Evolutionary conservation across 1,140 invertebrate species (phyloP).

Genomic region (Pinna nobilis): DNA sequence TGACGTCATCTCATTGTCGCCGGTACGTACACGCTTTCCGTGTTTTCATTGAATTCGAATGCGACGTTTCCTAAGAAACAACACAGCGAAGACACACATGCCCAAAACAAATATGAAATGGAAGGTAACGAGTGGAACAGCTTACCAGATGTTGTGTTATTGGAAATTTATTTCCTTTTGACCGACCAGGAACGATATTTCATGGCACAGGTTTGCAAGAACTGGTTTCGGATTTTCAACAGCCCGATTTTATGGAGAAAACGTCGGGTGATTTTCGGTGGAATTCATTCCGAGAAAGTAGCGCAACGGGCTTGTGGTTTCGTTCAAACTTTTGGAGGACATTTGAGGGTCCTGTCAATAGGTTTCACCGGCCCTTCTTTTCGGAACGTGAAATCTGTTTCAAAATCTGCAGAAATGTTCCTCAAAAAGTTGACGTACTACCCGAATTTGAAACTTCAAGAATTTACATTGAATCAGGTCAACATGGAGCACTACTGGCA

Average conservation of each 20-base stretch:
- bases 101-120: too few relatives aligned
- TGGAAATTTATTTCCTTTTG: slow-evolving; percentile 40
- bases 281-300: slow-evolving; percentile 4
- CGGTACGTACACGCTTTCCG: too few relatives aligned
- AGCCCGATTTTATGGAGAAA: slow-evolving; percentile 46
- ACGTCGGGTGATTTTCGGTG: slow-evolving; percentile 35
- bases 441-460: slow-evolving; percentile 29
- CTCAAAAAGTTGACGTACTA: slow-evolving; percentile 22
- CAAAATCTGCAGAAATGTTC: slow-evolving; percentile 39
- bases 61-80: too few relatives aligned
- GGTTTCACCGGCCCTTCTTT: slow-evolving; percentile 37
- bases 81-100: too few relatives aligned
- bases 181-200: slow-evolving; percentile 30
- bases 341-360: slow-evolving; percentile 34
- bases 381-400: slow-evolving; percentile 39
- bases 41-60: too few relatives aligned
- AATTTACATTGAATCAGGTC: slow-evolving; percentile 35
- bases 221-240: slow-evolving; percentile 51
- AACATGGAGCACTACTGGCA: slow-evolving; percentile 51
- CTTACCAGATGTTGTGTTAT: slow-evolving; percentile 45
- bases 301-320: slow-evolving; percentile 39
- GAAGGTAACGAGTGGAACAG: slow-evolving; percentile 29
- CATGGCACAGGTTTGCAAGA: slow-evolving; percentile 44
- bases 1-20: too few relatives aligned
- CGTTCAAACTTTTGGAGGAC: slow-evolving; percentile 42